These are phyloP conservation scores for Brachyhypopomus occidentalis DNA, from an alignment of 2,113 vertebrate species.

Conservation along the genomic window DNA sequence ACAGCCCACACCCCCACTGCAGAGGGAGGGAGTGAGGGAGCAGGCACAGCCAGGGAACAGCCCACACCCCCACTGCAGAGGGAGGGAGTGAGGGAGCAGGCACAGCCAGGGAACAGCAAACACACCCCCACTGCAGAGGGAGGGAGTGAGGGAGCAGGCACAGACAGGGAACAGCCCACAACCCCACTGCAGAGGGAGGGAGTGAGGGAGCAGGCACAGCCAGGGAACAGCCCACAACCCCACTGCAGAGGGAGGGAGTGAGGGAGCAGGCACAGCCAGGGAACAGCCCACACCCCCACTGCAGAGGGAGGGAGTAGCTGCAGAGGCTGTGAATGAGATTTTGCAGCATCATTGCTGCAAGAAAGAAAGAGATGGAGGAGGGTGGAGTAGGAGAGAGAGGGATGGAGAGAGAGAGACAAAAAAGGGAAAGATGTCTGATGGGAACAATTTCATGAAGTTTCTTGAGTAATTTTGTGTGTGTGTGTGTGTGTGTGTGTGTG, in stretches of 20 bases:
- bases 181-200: conserved; percentile 22
- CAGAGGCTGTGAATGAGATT: conserved; percentile 43
- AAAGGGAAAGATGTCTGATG: background rate
- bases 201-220: conserved; percentile 25
- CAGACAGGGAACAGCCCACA: conserved; percentile 31
- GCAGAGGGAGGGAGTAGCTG: conserved; percentile 24
- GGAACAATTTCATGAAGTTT: background rate
- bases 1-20: no score
- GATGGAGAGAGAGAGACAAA: conserved; percentile 1
- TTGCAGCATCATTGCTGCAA: conserved; percentile 56
- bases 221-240: conserved; percentile 32
- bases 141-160: conserved; percentile 31
- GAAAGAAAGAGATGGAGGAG: conserved; percentile 30
- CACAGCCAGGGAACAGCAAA: conserved; percentile 16
- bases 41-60: no score
- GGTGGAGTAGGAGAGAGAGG: conserved; percentile 5
- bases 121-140: conserved; percentile 22
- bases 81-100: no score
- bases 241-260: conserved; percentile 18
- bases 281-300: conserved; percentile 24
- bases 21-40: no score
- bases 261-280: conserved; percentile 31
- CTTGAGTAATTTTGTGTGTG: no score
- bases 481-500: background rate
- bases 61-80: no score